Conservation (phyloP, 2,888 invertebrate genomes). For the Thecophora atra region DNA sequence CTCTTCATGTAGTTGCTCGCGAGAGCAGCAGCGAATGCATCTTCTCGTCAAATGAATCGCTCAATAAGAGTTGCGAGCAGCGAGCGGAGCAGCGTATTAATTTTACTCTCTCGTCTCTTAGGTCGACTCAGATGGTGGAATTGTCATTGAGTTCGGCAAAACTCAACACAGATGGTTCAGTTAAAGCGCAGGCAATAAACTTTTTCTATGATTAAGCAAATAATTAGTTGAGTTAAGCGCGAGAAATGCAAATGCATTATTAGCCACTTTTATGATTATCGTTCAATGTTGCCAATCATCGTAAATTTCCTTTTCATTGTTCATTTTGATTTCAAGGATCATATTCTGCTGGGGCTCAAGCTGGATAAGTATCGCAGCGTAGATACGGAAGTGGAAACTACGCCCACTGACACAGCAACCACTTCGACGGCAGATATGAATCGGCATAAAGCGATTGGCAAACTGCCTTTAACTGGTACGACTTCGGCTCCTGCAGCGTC, state of each 20-base stretch:
- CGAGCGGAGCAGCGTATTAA: background rate
- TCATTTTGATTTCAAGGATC: constrained; percentile 41
- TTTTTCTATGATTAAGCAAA: constrained; percentile 17
- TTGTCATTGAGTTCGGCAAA: constrained; percentile 49
- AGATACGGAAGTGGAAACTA: constrained; percentile 51
- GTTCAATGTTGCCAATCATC: no score
- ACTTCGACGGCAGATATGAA: constrained; percentile 51
- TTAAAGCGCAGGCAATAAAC: constrained; percentile 46
- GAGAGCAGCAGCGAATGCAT: no score
- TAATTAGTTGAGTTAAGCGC: background rate
- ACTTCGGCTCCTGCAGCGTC: background rate
- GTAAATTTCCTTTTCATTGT: no score
- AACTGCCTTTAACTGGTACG: background rate
- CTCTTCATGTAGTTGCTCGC: no score
- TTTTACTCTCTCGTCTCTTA: constrained; percentile 42
- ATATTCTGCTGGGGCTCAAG: constrained; percentile 45
- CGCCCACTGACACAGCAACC: constrained; percentile 52
- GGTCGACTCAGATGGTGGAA: constrained; percentile 51
- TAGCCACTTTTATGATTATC: background rate
- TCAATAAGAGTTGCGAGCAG: no score
- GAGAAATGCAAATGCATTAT: no score
- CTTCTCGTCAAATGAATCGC: no score
- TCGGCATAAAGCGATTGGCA: constrained; percentile 38
- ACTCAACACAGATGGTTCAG: constrained; percentile 48
- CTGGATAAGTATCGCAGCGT: constrained; percentile 42